Conservation (phyloP, 2,797 vertebrate species). For the Adelosebastes latens region DNA sequence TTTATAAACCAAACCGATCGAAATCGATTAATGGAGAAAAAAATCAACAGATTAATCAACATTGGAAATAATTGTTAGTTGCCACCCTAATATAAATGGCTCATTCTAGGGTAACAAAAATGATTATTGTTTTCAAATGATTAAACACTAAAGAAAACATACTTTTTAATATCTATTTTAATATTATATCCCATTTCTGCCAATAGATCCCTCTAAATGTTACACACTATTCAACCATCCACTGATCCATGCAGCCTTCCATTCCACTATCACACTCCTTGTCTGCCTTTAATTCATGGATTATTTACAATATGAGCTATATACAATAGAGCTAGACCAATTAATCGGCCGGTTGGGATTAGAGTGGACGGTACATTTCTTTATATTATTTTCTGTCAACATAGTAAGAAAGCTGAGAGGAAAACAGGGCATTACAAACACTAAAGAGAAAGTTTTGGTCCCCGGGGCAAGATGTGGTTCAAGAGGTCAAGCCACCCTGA, state of each 20-base stretch:
- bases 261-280: not conserved
- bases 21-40: too few species aligned
- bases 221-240: too few species aligned
- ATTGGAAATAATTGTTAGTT: too few species aligned
- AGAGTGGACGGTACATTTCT: not conserved
- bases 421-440: not conserved
- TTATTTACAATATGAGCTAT: not conserved
- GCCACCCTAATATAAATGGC: accelerated
- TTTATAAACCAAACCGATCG: too few species aligned
- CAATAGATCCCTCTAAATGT: too few species aligned
- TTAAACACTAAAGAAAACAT: too few species aligned
- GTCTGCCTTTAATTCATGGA: not conserved
- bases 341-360: not conserved
- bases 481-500: not conserved
- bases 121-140: too few species aligned
- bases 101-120: too few species aligned
- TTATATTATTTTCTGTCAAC: not conserved
- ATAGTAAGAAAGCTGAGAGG: not conserved
- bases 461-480: not conserved
- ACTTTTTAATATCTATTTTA: too few species aligned
- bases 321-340: too few species aligned
- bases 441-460: not conserved
- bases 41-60: too few species aligned
- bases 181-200: accelerated
- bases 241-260: not conserved